Base-by-base conservation (phyloP, 1,140 invertebrate species). In the Nasonia longicornis region DNA sequence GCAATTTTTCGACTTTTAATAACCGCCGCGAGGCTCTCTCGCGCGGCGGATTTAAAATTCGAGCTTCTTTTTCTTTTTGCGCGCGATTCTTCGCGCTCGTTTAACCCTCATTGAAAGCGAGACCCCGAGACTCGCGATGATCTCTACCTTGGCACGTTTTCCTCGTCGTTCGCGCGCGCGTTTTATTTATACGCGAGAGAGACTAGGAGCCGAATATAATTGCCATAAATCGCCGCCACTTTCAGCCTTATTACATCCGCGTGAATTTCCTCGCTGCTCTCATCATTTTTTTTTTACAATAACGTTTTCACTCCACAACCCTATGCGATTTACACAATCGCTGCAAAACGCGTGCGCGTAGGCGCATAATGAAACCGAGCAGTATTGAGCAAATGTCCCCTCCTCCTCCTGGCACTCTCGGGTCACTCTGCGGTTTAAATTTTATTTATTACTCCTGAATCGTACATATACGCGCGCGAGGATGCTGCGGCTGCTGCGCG, bases 371-470 rank as follows among this genome's bases (percentile, higher is more conserved):
- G 69, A 67, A 80, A 80, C 74, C 35, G n/a, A 12, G 31, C 26
- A 26, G 26, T 26, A 26, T 26, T 2, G 26, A 26, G 52, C 52
- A 1, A 4, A 16, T 52, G 3, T 58, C 52, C 8, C 20, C 3
- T 45, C 38, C 67, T 26, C 26, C 16, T 67, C n/a, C 22, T 4
- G 20, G 8, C 48, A 31, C 26, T 29, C 66, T 3, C 66, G 48
- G 35, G 52, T 42, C 38, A 38, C 52, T 58, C 29, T 66, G 79
- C 31, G 31, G 79, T 75, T 80, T 52, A 69, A 80, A 75, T 80
- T 69, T 80, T 80, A 80, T 80, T 74, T 80, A 80, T 80, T 70
- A n/a, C 79, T 16, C 42, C 2, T 31, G 52, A 74, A 80, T 67
- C 48, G 42, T 2, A 66, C 74, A 29, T 31, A 66, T 20, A 31